Conservation (phyloP, 1,140 invertebrate genomes). For the Apis laboriosa region DNA sequence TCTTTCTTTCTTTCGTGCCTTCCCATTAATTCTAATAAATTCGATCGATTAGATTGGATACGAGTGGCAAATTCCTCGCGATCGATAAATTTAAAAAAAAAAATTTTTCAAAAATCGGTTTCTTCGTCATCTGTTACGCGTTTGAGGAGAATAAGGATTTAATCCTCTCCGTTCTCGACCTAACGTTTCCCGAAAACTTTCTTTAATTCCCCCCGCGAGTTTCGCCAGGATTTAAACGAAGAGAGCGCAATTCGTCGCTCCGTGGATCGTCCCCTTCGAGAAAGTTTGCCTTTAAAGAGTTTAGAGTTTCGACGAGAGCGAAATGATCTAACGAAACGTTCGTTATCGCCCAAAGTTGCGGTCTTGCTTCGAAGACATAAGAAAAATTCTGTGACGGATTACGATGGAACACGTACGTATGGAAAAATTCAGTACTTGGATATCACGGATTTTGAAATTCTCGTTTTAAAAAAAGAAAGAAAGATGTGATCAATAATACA, state of each 20-base stretch:
- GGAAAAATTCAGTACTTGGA: too few relatives aligned
- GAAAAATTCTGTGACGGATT: too few relatives aligned
- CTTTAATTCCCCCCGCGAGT: background rate
- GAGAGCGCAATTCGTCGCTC: background rate
- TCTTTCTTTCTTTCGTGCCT: background rate
- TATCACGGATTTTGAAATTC: background rate
- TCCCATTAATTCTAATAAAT: slow-evolving; percentile 45
- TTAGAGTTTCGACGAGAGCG: background rate
- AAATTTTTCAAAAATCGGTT: too few relatives aligned
- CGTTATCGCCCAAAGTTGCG: background rate
- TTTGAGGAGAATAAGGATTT: background rate
- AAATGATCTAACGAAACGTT: background rate
- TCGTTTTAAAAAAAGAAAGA: background rate
- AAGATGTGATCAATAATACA: background rate
- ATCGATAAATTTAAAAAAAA: background rate
- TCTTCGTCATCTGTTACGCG: background rate
- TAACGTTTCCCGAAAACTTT: background rate
- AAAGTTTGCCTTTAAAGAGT: background rate
- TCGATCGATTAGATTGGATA: slow-evolving; percentile 24
- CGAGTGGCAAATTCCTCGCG: background rate
- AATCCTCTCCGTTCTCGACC: background rate
- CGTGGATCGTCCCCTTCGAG: background rate
- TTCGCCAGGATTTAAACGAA: background rate
- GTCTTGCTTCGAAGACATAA: too few relatives aligned
- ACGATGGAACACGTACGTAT: too few relatives aligned